phyloP scores from a whole-genome alignment of 2,797 vertebrate species.

The Antrozous pallidus region DNA sequence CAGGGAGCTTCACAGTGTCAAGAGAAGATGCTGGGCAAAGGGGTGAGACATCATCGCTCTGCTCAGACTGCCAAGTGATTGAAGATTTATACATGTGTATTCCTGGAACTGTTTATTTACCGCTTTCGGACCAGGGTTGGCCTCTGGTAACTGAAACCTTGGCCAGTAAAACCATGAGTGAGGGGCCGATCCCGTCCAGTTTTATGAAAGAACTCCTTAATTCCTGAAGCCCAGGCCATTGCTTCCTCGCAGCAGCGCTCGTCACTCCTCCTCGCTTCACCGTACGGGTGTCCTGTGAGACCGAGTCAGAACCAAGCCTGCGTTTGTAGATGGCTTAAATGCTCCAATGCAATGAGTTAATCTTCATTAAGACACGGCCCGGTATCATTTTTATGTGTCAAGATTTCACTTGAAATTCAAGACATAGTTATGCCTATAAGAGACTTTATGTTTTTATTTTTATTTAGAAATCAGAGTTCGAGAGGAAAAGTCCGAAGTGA shows the following conservation, averaged over 20 bases:
- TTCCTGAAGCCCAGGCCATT: not conserved
- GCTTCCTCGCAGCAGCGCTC: not conserved
- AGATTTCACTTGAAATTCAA: slow-evolving; percentile 19
- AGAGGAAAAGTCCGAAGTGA: not conserved
- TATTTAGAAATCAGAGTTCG: not conserved
- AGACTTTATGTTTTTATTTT: not conserved
- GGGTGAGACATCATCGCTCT: not conserved
- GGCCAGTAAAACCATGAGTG: not conserved
- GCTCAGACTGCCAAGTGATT: not conserved
- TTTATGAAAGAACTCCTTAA: not conserved
- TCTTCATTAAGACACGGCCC: not conserved
- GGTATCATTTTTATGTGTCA: not conserved
- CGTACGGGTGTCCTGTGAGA: not conserved
- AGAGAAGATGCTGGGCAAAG: not conserved
- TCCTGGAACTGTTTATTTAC: not conserved
- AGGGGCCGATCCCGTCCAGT: not conserved
- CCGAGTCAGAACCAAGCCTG: not conserved
- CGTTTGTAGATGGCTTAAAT: not conserved
- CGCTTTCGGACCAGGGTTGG: not conserved
- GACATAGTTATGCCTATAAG: not conserved
- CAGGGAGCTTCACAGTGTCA: not conserved
- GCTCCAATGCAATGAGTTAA: not conserved
- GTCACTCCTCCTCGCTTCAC: not conserved
- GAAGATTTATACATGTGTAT: not conserved
- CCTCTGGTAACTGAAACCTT: not conserved